These are phyloP conservation scores for Illadopsis cleaveri DNA, from an alignment of 2,113 vertebrate genomes.

Conservation along the genomic window DNA sequence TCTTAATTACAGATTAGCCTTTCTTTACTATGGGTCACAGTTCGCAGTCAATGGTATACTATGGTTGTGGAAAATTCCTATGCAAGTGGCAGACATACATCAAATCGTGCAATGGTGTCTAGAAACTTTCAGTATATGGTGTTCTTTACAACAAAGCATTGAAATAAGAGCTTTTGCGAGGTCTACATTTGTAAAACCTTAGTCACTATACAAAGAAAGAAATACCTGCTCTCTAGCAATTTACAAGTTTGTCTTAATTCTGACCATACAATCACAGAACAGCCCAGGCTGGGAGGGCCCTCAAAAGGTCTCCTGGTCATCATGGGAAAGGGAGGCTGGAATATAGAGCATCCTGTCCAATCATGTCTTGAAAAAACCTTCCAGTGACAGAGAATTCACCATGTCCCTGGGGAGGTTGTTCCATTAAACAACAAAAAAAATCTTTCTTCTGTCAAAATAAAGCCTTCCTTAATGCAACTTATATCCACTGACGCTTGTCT, in stretches of 20 bases:
- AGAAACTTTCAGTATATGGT: not conserved
- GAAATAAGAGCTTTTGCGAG: not conserved
- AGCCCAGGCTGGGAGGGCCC: not conserved
- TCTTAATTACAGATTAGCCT: not conserved
- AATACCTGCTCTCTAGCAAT: not conserved
- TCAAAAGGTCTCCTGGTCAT: not conserved
- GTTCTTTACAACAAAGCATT: not conserved
- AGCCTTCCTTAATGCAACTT: not conserved
- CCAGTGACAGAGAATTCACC: not conserved
- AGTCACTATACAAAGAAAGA: not conserved
- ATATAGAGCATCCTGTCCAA: not conserved
- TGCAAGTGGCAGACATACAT: not conserved
- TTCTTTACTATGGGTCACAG: not conserved
- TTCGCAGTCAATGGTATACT: not conserved
- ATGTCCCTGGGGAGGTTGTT: not conserved
- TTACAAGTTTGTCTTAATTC: not conserved
- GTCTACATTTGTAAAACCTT: not conserved
- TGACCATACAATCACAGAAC: not conserved
- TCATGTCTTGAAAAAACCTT: not conserved
- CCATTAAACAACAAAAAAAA: not conserved
- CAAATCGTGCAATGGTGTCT: not conserved
- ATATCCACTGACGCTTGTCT: not conserved
- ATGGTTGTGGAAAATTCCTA: not conserved
- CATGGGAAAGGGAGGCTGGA: not conserved
- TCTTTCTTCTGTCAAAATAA: not conserved